Base-by-base conservation (phyloP, 2,888 invertebrate genomes). In the Scotopteryx bipunctaria region DNA sequence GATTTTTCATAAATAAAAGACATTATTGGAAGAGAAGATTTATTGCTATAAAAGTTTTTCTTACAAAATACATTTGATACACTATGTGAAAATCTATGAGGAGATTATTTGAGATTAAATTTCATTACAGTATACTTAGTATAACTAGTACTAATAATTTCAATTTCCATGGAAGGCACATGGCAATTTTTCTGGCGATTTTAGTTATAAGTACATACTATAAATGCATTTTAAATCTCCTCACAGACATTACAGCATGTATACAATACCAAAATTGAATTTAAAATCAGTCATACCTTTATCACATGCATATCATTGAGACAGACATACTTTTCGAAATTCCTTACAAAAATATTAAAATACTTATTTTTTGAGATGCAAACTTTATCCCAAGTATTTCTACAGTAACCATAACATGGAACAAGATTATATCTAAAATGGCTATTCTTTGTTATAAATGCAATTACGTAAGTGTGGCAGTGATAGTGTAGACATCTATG, bases 261-360 rank as follows among this genome's bases (percentile, higher is more conserved):
- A 75, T 75, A 61, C 55, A 49, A 61, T 64, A 55, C 58, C 67
- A 66, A 65, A 69, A 58, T 58, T 67, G 69, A 68, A 64, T 56
- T 62, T 61, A 66, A 71, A 76, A 81, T 86, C 86, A 86, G 86
- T 87, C 86, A 63, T 69, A 71, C 70, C 64, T 69, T 70, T 83
- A 84, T 83, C 83, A 83, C 78, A 79, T 69, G 64, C 66, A 68
- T 59, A 55, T 64, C 64, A 63, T 56, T 61, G 57, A 56, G 52
- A 66, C 63, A 55, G 51, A 23, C 49, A 41, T 41, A 14, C 40
- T 21, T 23, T 44, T 44, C 44, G 52, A 36, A 47, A 61, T 52
- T 52, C 47, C 38, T 51, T 48, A 40, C 43, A 49, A 55, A 53
- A 55, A 45, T 45, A 54, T 36, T 43, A 52, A n/a, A 23, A 37